phyloP scores from a whole-genome alignment of 2,113 vertebrate genomes.

The Hypomesus transpacificus region DNA sequence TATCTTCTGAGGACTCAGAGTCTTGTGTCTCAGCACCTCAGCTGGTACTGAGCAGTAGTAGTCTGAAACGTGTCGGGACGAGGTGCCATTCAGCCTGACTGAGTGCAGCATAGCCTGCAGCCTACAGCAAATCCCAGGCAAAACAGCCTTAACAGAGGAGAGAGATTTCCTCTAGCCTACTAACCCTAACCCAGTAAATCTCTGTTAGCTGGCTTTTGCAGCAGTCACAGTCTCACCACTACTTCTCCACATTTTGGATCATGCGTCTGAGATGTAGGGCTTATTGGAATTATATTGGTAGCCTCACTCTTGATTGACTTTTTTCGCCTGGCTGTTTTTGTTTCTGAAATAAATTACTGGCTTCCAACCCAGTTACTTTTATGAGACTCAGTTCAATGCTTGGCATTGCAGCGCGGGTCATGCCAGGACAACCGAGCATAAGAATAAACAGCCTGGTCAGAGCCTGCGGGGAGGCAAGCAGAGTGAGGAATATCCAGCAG shows the following conservation, averaged over 20 bases:
- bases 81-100: no score
- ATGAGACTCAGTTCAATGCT: slow-evolving; percentile 64
- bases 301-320: slow-evolving; percentile 25
- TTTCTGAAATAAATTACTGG: slow-evolving; percentile 54
- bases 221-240: slow-evolving; percentile 23
- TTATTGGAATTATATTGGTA: slow-evolving; percentile 38
- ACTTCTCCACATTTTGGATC: slow-evolving; percentile 36
- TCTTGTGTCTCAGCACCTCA: no score
- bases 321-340: slow-evolving; percentile 19
- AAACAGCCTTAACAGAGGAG: background rate
- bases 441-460: slow-evolving; percentile 68
- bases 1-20: no score
- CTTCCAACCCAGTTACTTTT: slow-evolving; percentile 57
- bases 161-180: background rate
- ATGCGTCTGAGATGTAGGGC: slow-evolving; percentile 34
- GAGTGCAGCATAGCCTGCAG: no score
- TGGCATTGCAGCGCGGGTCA: slow-evolving; percentile 66
- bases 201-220: background rate
- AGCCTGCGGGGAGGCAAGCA: slow-evolving; percentile 62
- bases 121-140: no score
- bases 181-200: background rate
- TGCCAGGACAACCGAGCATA: slow-evolving; percentile 68
- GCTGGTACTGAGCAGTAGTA: no score
- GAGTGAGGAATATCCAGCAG: slow-evolving; percentile 57
- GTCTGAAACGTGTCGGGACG: no score